Evolutionary conservation across 2,797 vertebrate genomes (phyloP).

Genomic region (Babyrousa celebensis): DNA sequence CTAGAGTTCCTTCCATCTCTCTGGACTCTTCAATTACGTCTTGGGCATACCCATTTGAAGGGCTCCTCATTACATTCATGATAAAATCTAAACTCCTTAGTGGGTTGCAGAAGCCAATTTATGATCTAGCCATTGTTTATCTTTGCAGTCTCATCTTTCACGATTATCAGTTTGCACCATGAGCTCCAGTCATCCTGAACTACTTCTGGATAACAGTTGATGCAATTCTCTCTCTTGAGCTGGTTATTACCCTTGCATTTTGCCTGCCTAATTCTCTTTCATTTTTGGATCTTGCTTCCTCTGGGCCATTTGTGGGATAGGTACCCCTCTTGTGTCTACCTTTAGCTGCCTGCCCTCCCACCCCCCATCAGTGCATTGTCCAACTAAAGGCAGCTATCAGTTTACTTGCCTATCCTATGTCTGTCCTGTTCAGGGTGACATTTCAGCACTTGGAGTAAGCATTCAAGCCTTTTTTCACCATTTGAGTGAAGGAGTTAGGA

Average conservation of each 20-base stretch:
- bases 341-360: neutral
- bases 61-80: neutral
- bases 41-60: neutral
- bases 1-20: neutral
- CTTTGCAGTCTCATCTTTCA: neutral
- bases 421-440: neutral
- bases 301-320: neutral
- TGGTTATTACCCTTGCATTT: neutral
- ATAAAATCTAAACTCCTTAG: slow-evolving; percentile 41
- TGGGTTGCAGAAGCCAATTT: neutral
- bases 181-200: neutral
- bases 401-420: neutral
- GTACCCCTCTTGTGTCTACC: fast-evolving
- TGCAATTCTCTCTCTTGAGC: neutral
- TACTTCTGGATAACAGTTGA: neutral
- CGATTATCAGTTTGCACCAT: neutral
- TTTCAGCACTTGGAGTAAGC: neutral
- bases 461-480: slow-evolving; percentile 9
- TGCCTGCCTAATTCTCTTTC: neutral
- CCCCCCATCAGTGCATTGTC: neutral
- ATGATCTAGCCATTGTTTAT: neutral
- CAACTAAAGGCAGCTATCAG: neutral
- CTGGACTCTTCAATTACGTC: neutral
- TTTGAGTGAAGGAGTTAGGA: slow-evolving; percentile 29
- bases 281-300: neutral